phyloP scores from a whole-genome alignment of 2,888 invertebrate species.

The Caenorhabditis sp. region DNA sequence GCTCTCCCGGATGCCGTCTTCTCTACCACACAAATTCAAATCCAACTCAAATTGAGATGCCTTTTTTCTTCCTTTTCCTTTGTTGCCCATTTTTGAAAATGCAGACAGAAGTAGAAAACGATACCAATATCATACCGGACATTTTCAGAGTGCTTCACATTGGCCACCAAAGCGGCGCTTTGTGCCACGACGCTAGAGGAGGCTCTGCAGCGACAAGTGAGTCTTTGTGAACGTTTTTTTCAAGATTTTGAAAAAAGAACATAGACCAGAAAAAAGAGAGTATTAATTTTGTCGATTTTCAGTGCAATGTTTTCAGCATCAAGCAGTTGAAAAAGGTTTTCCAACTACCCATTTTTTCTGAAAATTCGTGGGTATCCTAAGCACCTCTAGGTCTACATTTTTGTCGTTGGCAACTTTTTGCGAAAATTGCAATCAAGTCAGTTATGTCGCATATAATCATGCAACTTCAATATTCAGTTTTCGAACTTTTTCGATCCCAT shows the following conservation, averaged over 20 bases:
- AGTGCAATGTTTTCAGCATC: too few species aligned
- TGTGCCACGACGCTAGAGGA: conserved; percentile 79
- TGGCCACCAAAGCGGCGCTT: conserved; percentile 80
- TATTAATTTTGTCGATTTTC: too few species aligned
- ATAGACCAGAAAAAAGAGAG: too few species aligned
- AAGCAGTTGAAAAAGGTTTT: too few species aligned
- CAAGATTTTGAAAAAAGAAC: neutral
- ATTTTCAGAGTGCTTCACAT: conserved; percentile 82
- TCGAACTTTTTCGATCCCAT: too few species aligned
- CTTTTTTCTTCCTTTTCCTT: conserved; percentile 9
- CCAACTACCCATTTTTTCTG: too few species aligned
- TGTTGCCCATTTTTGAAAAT: neutral
- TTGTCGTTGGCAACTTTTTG: too few species aligned
- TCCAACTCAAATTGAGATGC: conserved; percentile 56
- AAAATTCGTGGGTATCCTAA: too few species aligned
- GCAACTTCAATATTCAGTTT: too few species aligned
- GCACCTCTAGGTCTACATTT: too few species aligned
- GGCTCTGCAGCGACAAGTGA: conserved; percentile 71
- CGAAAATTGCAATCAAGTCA: too few species aligned
- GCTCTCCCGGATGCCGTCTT: conserved; percentile 29
- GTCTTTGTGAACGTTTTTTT: neutral
- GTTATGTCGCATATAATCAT: too few species aligned
- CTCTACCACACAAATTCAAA: conserved; percentile 54
- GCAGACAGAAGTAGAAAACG: neutral
- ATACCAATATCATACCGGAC: neutral